phyloP scores from a whole-genome alignment of 30 jellyfish, hydroid and myxozoan genomes.

The Hydractinia symbiolongicarpus region DNA sequence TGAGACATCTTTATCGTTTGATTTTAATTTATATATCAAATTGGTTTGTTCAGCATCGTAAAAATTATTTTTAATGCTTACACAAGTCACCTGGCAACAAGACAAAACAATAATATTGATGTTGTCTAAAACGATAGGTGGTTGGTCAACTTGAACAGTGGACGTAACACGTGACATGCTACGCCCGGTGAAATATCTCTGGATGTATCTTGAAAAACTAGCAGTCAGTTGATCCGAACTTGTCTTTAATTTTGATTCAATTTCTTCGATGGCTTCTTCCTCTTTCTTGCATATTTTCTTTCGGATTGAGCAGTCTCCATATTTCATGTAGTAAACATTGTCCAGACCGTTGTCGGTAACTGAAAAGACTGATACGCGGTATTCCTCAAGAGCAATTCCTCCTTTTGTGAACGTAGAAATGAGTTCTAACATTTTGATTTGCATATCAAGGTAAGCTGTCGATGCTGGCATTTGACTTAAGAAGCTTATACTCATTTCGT shows the following conservation, averaged over 20 bases:
- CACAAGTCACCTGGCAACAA: conserved; percentile 18
- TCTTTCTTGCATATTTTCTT: conserved; percentile 23
- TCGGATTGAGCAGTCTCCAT: conserved; percentile 65
- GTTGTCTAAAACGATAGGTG: conserved; percentile 22
- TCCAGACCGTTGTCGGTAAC: conserved; percentile 37
- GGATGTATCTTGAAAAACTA: background rate
- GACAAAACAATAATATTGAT: background rate
- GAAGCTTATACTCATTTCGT: conserved; percentile 36
- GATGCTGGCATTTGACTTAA: conserved; percentile 32
- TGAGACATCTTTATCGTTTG: conserved; percentile 35
- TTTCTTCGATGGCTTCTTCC: conserved; percentile 5
- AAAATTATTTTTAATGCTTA: background rate
- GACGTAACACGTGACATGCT: conserved; percentile 12
- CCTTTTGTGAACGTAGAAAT: conserved; percentile 34
- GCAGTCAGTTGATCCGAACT: background rate
- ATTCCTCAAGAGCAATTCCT: conserved; percentile 24
- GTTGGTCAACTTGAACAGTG: conserved; percentile 26
- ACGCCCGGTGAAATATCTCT: background rate
- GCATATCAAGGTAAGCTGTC: conserved; percentile 54
- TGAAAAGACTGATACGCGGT: conserved; percentile 43
- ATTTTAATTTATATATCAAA: conserved; percentile 13
- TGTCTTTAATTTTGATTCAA: conserved; percentile 6
- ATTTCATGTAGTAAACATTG: conserved; percentile 41
- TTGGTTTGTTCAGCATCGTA: conserved; percentile 2
- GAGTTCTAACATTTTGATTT: conserved; percentile 33